phyloP scores from a whole-genome alignment of 2,797 vertebrate genomes.

The Oreochromis grahami region DNA sequence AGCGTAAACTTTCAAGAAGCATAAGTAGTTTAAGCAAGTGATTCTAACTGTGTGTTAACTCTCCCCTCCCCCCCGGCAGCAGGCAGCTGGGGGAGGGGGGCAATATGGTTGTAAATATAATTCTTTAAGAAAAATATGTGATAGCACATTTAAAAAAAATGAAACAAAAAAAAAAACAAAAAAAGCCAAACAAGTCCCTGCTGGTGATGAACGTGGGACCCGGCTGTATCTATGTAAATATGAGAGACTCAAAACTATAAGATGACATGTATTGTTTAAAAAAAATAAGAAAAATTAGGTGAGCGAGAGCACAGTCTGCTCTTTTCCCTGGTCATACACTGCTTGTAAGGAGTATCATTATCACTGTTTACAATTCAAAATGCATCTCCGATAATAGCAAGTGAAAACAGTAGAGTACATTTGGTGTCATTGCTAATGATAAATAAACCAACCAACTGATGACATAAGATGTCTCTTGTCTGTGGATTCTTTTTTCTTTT shows the following conservation, averaged over 20 bases:
- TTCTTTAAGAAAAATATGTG: slow-evolving; percentile 80
- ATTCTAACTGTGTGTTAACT: slow-evolving; percentile 73
- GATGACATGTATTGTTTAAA: slow-evolving; percentile 69
- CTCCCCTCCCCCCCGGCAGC: slow-evolving; percentile 71
- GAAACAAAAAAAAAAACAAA: slow-evolving; percentile 64
- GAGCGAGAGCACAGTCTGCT: slow-evolving; percentile 48
- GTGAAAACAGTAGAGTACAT: slow-evolving; percentile 72
- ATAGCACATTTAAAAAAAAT: slow-evolving; percentile 69
- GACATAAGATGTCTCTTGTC: slow-evolving; percentile 42
- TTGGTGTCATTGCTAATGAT: slow-evolving; percentile 80
- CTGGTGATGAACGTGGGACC: slow-evolving; percentile 59
- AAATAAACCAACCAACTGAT: slow-evolving; percentile 80
- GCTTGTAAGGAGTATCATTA: slow-evolving; percentile 82
- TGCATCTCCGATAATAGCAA: slow-evolving; percentile 84
- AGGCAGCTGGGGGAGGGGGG: slow-evolving; percentile 75
- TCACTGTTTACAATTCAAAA: slow-evolving; percentile 84
- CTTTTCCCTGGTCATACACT: slow-evolving; percentile 67
- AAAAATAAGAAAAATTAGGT: slow-evolving; percentile 22
- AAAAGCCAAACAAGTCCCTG: slow-evolving; percentile 61
- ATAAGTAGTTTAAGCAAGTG: slow-evolving; percentile 70
- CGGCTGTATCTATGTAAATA: slow-evolving; percentile 80
- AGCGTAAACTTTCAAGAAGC: slow-evolving; percentile 63
- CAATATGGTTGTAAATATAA: slow-evolving; percentile 80
- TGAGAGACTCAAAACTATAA: slow-evolving; percentile 78
- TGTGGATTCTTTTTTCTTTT: slow-evolving; percentile 22